Evolutionary conservation across 2,797 vertebrate genomes (phyloP), one percentile per base, ranked within the genome.

Genomic region (Zalophus californianus): DNA sequence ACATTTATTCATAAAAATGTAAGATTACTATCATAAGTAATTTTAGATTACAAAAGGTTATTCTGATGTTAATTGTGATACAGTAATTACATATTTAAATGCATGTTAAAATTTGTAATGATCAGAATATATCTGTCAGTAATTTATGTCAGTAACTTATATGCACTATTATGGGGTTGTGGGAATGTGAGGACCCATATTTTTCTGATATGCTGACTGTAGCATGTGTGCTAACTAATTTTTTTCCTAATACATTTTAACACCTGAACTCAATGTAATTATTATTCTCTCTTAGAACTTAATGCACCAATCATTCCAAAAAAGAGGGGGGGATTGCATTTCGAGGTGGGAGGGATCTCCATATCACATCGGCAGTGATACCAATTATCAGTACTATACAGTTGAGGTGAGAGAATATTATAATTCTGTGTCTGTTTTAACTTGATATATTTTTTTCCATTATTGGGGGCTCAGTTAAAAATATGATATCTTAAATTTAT

Each of bases 201-300:
- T 92, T 92, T 97, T 96, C 88, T 95, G 15, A n/a, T 75, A 35
- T 35, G 32, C 56, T 86, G 79, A 93, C 50, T 94, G 15, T 88
- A 72, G 58, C 58, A 72, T 84, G 58, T 62, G 18, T 97, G 86
- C 38, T 80, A 91, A 66, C 25, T 68, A 29, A 41, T 62, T 96
- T 82, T 87, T 96, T 94, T 79, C 66, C 77, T 72, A 64, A 82
- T 54, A 86, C 54, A 66, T 82, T 96, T 91, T 94, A 80, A 90
- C 73, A 79, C 32, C 87, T 96, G 91, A 91, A 96, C 85, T 97
- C 92, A 92, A 56, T 91, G 3, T 29, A 91, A 68, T 97, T 92
- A 32, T 96, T 95, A 79, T 58, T 98, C 88, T 98, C 86, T 97
- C 96, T 84, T 89, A 96, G 96, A 98, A 94, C 93, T 96, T 95